These are phyloP conservation scores for Hemibagrus guttatus DNA, from an alignment of 2,797 vertebrate species.

Conservation along the genomic window DNA sequence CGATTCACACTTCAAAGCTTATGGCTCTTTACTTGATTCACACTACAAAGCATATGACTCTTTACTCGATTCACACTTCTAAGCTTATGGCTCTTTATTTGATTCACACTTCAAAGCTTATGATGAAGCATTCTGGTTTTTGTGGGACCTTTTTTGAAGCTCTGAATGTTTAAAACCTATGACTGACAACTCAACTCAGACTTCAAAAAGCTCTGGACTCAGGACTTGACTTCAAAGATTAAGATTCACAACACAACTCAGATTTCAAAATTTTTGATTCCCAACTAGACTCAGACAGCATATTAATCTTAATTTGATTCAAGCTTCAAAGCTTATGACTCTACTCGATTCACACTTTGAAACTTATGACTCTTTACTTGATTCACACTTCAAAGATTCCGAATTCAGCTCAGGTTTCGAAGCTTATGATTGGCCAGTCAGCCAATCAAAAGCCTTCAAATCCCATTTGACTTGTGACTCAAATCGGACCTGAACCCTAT, in stretches of 20 bases:
- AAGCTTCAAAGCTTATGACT: background rate
- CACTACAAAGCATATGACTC: background rate
- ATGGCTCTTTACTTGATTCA: too few relatives aligned
- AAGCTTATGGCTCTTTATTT: background rate
- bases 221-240: background rate
- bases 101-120: background rate
- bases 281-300: background rate
- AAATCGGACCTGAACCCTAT: too few relatives aligned
- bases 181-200: background rate
- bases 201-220: too few relatives aligned
- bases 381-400: background rate
- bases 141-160: background rate
- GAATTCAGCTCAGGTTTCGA: too few relatives aligned
- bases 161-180: background rate
- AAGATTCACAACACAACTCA: too few relatives aligned
- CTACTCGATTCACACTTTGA: background rate
- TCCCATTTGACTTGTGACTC: too few relatives aligned
- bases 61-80: background rate
- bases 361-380: background rate
- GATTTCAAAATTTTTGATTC: too few relatives aligned
- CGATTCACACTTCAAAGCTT: too few relatives aligned
- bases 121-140: background rate
- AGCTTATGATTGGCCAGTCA: too few relatives aligned
- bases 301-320: background rate
- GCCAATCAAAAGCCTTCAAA: too few relatives aligned